These are phyloP conservation scores for Epinephelus malabaricus DNA, from an alignment of 2,797 vertebrate genomes.

Conservation along the genomic window DNA sequence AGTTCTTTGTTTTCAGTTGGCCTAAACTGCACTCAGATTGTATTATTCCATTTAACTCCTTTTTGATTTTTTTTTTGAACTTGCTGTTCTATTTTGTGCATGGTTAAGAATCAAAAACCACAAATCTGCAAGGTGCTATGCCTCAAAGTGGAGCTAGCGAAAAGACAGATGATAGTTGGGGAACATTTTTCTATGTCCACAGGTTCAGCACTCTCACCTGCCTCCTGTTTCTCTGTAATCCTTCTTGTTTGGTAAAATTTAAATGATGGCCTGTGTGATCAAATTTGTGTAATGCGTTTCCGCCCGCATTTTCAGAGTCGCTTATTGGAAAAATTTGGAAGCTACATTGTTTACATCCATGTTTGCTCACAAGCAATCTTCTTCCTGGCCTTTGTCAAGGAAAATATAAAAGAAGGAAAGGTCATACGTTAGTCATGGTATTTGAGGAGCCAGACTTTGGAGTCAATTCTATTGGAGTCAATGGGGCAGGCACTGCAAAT, in stretches of 20 bases:
- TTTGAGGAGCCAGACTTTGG: too few species aligned
- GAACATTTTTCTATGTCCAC: not conserved
- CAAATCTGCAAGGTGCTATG: not conserved
- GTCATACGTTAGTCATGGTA: too few species aligned
- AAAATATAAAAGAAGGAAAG: too few species aligned
- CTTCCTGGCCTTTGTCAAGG: not conserved
- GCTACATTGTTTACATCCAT: not conserved
- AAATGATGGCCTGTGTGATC: slow-evolving; percentile 32
- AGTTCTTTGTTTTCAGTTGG: slow-evolving; percentile 24
- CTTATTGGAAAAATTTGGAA: not conserved
- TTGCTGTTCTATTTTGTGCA: not conserved
- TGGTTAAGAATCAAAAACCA: slow-evolving; percentile 5
- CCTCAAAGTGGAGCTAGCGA: not conserved
- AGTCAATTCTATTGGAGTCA: too few species aligned
- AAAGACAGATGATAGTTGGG: not conserved
- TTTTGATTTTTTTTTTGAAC: not conserved
- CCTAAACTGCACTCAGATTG: not conserved
- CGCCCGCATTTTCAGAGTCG: not conserved
- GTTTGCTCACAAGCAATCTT: not conserved
- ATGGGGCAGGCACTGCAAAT: too few species aligned
- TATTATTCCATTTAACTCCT: slow-evolving; percentile 27
- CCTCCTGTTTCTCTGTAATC: not conserved
- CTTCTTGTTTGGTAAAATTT: slow-evolving; percentile 13
- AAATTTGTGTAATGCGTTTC: not conserved
- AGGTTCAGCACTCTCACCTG: slow-evolving; percentile 8